phyloP scores from a whole-genome alignment of 2,888 invertebrate species.

The Amphipyra tragopoginis region DNA sequence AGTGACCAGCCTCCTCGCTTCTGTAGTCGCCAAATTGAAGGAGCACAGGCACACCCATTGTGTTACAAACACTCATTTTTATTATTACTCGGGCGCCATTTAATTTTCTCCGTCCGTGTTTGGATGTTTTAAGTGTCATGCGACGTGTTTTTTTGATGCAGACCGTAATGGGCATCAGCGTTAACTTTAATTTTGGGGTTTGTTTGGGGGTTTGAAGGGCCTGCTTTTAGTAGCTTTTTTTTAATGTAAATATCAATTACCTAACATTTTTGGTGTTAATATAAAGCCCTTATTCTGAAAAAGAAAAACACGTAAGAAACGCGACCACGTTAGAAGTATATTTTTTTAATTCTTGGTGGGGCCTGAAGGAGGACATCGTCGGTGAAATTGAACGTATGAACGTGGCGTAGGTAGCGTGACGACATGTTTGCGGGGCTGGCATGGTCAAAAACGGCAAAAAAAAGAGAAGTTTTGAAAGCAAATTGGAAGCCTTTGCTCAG shows the following conservation, averaged over 20 bases:
- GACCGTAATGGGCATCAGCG: conserved; percentile 39
- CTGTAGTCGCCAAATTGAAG: conserved; percentile 67
- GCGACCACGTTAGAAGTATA: too few relatives aligned
- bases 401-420: too few relatives aligned
- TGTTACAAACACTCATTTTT: conserved; percentile 78
- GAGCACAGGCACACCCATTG: conserved; percentile 70
- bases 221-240: conserved; percentile 27
- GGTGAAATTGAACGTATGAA: too few relatives aligned
- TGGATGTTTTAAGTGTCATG: conserved; percentile 68
- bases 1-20: conserved; percentile 17
- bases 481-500: too few relatives aligned
- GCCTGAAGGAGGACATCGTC: too few relatives aligned
- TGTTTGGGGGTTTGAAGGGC: conserved; percentile 44
- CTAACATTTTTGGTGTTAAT: conserved; percentile 10
- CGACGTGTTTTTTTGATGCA: conserved; percentile 52
- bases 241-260: conserved; percentile 13
- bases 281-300: too few relatives aligned
- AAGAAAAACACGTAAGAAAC: too few relatives aligned
- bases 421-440: too few relatives aligned
- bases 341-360: too few relatives aligned
- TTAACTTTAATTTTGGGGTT: conserved; percentile 56
- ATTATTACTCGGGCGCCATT: conserved; percentile 74
- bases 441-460: too few relatives aligned
- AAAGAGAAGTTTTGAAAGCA: too few relatives aligned
- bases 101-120: conserved; percentile 75